Percentiles rank a stretch among this genome's conserved stretches.
These are phyloP conservation scores for Laticauda colubrina DNA, from an alignment of 2,113 vertebrate species.

Conservation along the genomic window DNA sequence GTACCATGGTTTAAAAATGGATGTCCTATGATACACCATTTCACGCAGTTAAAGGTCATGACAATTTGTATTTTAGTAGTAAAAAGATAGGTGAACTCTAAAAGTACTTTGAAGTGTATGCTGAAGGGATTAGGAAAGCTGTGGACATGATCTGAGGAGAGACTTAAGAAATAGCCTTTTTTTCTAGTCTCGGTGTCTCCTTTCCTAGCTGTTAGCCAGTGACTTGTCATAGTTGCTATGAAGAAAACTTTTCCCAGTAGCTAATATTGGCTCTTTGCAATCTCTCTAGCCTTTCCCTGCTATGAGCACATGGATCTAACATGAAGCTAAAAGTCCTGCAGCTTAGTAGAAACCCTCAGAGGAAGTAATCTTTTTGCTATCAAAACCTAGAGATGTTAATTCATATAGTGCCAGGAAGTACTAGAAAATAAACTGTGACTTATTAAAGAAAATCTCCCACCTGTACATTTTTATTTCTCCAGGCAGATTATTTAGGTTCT, in stretches of 20 bases:
- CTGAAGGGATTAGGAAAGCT: background rate
- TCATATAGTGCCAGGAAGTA: background rate
- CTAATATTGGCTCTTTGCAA: constrained; percentile 3
- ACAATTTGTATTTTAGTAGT: background rate
- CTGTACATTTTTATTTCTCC: background rate
- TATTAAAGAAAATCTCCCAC: constrained; percentile 8
- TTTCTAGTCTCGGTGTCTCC: background rate
- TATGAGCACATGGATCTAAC: background rate
- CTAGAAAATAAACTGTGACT: constrained; percentile 21
- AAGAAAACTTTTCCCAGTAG: background rate
- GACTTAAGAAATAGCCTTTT: background rate
- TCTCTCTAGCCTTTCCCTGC: background rate
- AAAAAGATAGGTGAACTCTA: background rate
- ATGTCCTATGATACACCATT: background rate
- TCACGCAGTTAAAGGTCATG: background rate
- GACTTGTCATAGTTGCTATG: background rate
- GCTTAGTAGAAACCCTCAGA: background rate
- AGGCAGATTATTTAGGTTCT: constrained; percentile 7
- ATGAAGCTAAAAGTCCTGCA: background rate
- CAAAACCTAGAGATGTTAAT: constrained; percentile 10
- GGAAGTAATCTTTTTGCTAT: background rate
- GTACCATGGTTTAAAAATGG: background rate
- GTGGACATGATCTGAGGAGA: background rate
- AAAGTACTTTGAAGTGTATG: background rate
- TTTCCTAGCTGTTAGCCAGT: background rate